A percentile compares a stretch with the other conserved stretches of the same genome.
Conservation (phyloP, 2,888 invertebrate species). For the Rhyacophila evoluta region DNA sequence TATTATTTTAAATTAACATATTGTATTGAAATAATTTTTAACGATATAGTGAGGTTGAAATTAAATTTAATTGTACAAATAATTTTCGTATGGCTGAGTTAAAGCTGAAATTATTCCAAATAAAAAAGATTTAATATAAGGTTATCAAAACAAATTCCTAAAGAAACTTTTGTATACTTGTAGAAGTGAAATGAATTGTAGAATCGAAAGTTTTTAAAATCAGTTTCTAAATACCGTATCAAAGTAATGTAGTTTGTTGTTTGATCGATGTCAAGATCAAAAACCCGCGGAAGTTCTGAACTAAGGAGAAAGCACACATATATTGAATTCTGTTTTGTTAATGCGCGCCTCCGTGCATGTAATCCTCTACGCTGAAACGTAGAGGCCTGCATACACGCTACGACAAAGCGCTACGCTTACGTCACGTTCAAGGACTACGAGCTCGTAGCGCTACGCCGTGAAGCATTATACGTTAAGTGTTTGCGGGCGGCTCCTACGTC, state of each 20-base stretch:
- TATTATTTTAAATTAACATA: too few species aligned
- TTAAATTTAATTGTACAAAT: too few species aligned
- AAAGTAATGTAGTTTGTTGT: background rate
- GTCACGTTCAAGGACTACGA: slow-evolving; percentile 5
- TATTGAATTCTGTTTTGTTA: background rate
- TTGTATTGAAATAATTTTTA: too few species aligned
- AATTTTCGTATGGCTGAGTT: too few species aligned
- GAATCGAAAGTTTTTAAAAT: too few species aligned
- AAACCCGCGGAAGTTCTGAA: too few species aligned
- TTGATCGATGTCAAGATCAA: slow-evolving; percentile 13
- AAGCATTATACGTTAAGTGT: slow-evolving; percentile 12
- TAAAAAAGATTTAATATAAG: too few species aligned
- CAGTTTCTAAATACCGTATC: background rate
- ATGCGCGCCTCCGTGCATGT: slow-evolving; percentile 1
- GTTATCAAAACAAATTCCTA: too few species aligned
- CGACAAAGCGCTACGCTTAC: background rate
- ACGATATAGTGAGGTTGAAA: too few species aligned
- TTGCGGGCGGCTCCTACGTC: background rate
- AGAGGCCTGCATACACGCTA: background rate
- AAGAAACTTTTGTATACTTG: too few species aligned
- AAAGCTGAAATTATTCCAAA: too few species aligned
- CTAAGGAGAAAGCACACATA: background rate
- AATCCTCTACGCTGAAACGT: background rate
- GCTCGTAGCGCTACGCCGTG: background rate
- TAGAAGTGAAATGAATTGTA: too few species aligned